Percentiles rank a stretch among this genome's conserved stretches.
phyloP scores from a whole-genome alignment of 2,797 vertebrate species.

The Protosalanx chinensis region DNA sequence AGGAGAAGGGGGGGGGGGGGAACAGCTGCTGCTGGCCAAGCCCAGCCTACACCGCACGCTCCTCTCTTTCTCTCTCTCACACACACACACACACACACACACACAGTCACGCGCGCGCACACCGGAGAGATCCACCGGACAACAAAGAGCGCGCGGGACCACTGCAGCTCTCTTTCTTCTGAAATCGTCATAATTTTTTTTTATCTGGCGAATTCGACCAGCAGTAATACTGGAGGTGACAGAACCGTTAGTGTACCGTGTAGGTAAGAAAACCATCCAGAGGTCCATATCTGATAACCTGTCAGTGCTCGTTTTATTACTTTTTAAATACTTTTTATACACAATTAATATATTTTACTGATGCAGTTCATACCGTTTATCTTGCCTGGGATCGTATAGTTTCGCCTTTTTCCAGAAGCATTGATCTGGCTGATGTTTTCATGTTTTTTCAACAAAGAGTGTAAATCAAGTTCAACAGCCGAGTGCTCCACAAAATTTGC shows the following conservation, averaged over 20 bases:
- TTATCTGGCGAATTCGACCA: constrained; percentile 11
- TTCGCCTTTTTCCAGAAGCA: no score
- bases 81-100: constrained; percentile 6
- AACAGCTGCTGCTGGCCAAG: constrained; percentile 61
- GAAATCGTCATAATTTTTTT: constrained; percentile 22
- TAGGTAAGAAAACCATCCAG: constrained; percentile 56
- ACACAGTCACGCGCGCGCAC: constrained; percentile 8
- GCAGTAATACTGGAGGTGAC: constrained; percentile 63
- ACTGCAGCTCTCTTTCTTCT: constrained; percentile 25
- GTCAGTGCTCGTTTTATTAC: no score
- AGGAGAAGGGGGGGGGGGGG: constrained; percentile 49
- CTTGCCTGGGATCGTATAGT: no score
- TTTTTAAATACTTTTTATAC: no score
- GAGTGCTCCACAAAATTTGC: background rate
- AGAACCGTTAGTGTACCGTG: constrained; percentile 54
- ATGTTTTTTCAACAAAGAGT: no score
- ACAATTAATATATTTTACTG: no score
- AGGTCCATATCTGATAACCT: background rate
- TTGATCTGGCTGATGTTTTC: no score
- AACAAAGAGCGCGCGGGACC: constrained; percentile 50
- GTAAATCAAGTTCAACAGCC: no score
- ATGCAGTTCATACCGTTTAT: no score
- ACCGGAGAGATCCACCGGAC: constrained; percentile 38
- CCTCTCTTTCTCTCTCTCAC: background rate
- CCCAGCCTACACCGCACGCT: constrained; percentile 51